phyloP scores from a whole-genome alignment of 92 coral and sea anemone genomes.

The Nematostella vectensis region DNA sequence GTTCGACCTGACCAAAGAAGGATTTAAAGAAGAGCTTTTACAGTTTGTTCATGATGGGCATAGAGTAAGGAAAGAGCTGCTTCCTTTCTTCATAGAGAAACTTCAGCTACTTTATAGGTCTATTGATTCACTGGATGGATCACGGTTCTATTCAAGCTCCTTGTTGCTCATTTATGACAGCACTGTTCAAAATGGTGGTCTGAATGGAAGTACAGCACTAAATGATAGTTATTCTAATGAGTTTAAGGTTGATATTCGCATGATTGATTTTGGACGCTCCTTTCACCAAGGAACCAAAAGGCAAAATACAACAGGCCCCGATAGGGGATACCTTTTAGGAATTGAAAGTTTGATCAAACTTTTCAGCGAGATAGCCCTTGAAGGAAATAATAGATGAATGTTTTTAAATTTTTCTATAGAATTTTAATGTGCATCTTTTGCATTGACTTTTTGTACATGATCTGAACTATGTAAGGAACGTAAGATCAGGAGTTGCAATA shows the following conservation, averaged over 20 bases:
- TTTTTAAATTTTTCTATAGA: no score
- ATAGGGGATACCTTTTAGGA: conserved; percentile 49
- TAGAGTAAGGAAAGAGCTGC: conserved; percentile 19
- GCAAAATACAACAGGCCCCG: conserved; percentile 12
- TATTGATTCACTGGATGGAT: conserved; percentile 25
- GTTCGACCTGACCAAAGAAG: conserved; percentile 26
- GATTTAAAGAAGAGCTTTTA: conserved; percentile 39
- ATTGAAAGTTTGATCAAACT: conserved; percentile 29
- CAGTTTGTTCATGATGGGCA: conserved; percentile 35
- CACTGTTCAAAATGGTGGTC: background rate
- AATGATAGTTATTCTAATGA: background rate
- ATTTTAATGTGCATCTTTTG: no score
- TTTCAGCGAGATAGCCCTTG: conserved; percentile 25
- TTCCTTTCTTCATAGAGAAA: conserved; percentile 25
- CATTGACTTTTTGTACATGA: no score
- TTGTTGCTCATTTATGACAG: conserved; percentile 51
- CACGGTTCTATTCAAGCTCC: conserved; percentile 49
- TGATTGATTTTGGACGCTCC: conserved; percentile 56
- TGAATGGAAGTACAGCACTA: background rate
- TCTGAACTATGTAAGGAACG: no score
- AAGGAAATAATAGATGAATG: background rate
- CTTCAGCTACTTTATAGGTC: conserved; percentile 22
- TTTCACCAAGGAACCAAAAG: conserved; percentile 18
- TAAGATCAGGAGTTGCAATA: no score
- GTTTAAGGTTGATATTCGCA: conserved; percentile 28